These are phyloP conservation scores for Ctenoplectra terminalis DNA, from an alignment of 1,140 invertebrate species.

Conservation along the genomic window DNA sequence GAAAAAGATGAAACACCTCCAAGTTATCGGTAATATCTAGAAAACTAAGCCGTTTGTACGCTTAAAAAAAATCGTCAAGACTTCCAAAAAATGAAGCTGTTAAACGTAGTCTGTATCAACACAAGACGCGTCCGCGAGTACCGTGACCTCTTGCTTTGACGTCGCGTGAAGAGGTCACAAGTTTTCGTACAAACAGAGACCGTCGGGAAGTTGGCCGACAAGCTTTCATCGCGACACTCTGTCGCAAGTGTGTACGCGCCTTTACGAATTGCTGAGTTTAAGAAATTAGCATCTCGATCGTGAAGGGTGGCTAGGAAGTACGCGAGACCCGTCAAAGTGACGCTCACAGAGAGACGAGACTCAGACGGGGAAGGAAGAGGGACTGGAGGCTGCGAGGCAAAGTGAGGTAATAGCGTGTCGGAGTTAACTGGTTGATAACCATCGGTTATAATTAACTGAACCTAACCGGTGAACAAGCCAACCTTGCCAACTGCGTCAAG, in stretches of 20 bases:
- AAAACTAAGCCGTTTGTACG: background rate
- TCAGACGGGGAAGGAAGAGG: constrained; percentile 18
- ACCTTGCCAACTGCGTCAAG: constrained; percentile 74
- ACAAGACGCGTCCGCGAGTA: background rate
- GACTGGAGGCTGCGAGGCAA: constrained; percentile 71
- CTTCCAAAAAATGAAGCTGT: background rate
- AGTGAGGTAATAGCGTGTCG: constrained; percentile 83
- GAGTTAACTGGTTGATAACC: constrained; percentile 83
- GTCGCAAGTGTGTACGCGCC: background rate
- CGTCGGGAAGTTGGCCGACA: background rate
- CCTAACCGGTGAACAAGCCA: constrained; percentile 81
- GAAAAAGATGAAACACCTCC: no score
- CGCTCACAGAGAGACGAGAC: constrained; percentile 47
- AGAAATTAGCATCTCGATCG: constrained; percentile 44
- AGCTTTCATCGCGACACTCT: constrained; percentile 24
- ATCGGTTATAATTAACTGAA: constrained; percentile 84
- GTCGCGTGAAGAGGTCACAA: constrained; percentile 2
- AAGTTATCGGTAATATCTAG: background rate
- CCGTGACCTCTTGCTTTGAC: background rate
- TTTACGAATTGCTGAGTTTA: constrained; percentile 7
- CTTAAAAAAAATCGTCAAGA: background rate
- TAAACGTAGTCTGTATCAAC: background rate
- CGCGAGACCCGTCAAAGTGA: constrained; percentile 45
- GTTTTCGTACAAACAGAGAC: constrained; percentile 25
- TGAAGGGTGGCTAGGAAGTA: background rate